Conservation (phyloP, 2,113 vertebrate species). For the Sitta europaea region DNA sequence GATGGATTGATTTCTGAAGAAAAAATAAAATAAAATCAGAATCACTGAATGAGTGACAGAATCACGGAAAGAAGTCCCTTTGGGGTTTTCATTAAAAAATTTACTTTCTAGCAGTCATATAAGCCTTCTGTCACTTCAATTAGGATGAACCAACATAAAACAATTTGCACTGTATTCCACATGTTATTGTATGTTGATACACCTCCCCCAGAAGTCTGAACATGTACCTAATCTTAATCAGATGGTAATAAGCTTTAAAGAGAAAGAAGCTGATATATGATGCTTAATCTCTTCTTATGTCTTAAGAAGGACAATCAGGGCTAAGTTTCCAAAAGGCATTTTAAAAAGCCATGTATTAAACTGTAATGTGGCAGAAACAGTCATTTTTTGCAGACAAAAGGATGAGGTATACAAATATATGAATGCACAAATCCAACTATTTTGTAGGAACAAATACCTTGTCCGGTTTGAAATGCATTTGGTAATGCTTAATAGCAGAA, state of each 20-base stretch:
- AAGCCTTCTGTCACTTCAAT: not conserved
- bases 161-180: not conserved
- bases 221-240: slow-evolving; percentile 25
- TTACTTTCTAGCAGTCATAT: not conserved
- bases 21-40: not conserved
- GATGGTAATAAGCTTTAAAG: slow-evolving; percentile 43
- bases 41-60: not conserved
- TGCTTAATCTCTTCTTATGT: slow-evolving; percentile 42
- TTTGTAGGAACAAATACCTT: not conserved
- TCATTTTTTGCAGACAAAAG: not conserved
- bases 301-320: not conserved
- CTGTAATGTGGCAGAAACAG: not conserved
- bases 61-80: not conserved
- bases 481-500: not conserved
- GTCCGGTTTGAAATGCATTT: not conserved
- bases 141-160: not conserved
- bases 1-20: not conserved
- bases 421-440: not conserved
- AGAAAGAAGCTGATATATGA: not conserved
- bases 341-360: not conserved
- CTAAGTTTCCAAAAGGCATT: not conserved
- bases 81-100: not conserved
- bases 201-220: not conserved
- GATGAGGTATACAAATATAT: not conserved
- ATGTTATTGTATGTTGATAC: not conserved